Conservation (phyloP, 2,113 vertebrate species). For the Psittacula cyanocephala region DNA sequence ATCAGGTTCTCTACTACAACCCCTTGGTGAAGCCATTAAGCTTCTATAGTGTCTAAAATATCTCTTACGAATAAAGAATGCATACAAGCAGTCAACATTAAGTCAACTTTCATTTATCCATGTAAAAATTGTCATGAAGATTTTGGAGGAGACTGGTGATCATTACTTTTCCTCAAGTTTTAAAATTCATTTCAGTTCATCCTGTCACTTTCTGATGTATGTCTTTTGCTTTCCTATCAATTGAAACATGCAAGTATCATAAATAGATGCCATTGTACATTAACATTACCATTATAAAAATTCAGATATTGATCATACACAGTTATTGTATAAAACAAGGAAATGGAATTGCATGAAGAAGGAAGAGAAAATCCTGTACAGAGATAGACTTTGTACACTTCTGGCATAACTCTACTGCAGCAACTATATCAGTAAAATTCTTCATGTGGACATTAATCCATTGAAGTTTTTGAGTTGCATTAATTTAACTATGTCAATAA, state of each 20-base stretch:
- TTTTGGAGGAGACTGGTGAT: not conserved
- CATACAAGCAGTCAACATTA: not conserved
- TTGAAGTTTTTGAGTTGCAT: not conserved
- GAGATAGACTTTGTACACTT: not conserved
- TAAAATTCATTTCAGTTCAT: not conserved
- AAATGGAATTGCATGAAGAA: not conserved
- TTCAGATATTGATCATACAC: not conserved
- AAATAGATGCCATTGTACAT: not conserved
- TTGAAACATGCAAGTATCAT: rapidly evolving
- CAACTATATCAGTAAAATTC: not conserved
- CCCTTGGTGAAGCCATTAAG: not conserved
- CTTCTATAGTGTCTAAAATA: not conserved
- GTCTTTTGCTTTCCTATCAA: not conserved
- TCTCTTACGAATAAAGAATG: not conserved
- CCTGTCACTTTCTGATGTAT: not conserved
- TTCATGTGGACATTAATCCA: not conserved
- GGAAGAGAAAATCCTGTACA: not conserved
- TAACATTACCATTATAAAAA: not conserved
- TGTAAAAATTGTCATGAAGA: not conserved
- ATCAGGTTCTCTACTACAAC: not conserved
- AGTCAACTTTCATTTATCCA: not conserved
- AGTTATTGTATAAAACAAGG: not conserved
- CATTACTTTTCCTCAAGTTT: not conserved
- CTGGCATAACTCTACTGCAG: not conserved
- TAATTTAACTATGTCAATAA: not conserved